These are phyloP conservation scores for Sminthurides aquaticus DNA, from an alignment of 2,888 invertebrate genomes.

Conservation along the genomic window DNA sequence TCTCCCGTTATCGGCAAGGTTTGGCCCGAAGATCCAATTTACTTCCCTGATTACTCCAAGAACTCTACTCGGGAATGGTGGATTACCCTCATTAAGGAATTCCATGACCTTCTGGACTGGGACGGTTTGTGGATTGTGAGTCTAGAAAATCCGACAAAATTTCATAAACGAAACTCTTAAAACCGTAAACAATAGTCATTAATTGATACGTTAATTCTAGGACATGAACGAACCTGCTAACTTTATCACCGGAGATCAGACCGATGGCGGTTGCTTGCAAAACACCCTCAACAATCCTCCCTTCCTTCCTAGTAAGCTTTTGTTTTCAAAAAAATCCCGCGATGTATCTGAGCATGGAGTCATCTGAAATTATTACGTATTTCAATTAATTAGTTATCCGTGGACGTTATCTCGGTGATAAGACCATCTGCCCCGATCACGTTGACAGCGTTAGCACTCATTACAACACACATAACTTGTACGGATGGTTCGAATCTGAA, in stretches of 20 bases:
- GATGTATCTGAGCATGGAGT: too few relatives aligned
- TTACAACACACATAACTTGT: slow-evolving; percentile 70
- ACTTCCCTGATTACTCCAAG: slow-evolving; percentile 41
- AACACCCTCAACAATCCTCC: slow-evolving; percentile 59
- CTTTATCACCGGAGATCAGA: slow-evolving; percentile 58
- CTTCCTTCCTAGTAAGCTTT: slow-evolving; percentile 56
- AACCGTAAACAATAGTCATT: too few relatives aligned
- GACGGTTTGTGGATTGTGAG: slow-evolving; percentile 43
- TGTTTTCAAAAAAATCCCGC: too few relatives aligned
- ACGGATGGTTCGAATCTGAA: slow-evolving; percentile 50
- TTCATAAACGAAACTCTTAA: not conserved
- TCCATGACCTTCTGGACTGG: slow-evolving; percentile 32
- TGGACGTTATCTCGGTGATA: slow-evolving; percentile 64
- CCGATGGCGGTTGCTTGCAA: slow-evolving; percentile 53
- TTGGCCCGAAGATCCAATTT: slow-evolving; percentile 33
- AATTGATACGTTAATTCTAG: slow-evolving; percentile 47
- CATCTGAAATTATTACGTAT: too few relatives aligned
- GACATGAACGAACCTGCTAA: slow-evolving; percentile 88
- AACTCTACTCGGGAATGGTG: slow-evolving; percentile 36
- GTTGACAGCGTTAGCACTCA: slow-evolving; percentile 55
- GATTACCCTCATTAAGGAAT: slow-evolving; percentile 34
- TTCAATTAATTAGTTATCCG: slow-evolving; percentile 50
- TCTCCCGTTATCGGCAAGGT: slow-evolving; percentile 31
- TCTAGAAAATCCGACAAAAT: not conserved
- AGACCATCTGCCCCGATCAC: slow-evolving; percentile 30